phyloP scores from a whole-genome alignment of 2,888 invertebrate genomes.

The Clitarchus hookeri region DNA sequence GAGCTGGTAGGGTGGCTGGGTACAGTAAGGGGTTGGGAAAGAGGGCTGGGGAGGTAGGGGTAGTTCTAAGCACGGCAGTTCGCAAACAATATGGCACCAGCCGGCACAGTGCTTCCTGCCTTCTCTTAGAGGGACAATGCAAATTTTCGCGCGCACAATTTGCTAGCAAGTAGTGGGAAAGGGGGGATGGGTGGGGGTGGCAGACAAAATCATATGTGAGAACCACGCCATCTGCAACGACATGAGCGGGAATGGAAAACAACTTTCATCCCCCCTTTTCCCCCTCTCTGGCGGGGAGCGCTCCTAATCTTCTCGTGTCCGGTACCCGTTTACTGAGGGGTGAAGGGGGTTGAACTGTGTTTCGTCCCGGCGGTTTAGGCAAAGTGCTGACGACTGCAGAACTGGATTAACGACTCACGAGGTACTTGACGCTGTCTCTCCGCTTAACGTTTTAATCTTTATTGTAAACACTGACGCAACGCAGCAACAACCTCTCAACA shows the following conservation, averaged over 20 bases:
- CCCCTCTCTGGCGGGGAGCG: no score
- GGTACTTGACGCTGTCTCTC: not conserved
- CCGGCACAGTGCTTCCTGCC: not conserved
- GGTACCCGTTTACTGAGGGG: no score
- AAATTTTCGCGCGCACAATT: constrained; percentile 5
- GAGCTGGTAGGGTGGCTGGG: no score
- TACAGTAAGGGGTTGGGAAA: no score
- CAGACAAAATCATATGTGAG: not conserved
- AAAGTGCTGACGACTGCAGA: not conserved
- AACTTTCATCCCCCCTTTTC: not conserved
- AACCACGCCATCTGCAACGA: constrained; percentile 20
- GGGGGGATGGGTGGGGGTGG: not conserved
- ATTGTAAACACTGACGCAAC: no score
- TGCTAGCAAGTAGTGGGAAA: not conserved
- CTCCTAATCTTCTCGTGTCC: no score
- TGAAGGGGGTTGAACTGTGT: not conserved
- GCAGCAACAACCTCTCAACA: no score
- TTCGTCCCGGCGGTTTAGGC: not conserved
- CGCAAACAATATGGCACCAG: not conserved
- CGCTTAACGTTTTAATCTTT: no score
- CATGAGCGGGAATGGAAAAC: not conserved
- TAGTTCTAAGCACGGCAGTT: not conserved
- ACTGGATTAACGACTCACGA: not conserved
- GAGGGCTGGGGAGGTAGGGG: not conserved
- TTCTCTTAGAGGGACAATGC: not conserved